phyloP scores from a whole-genome alignment of 2,113 vertebrate genomes.

The Odobenus rosmarus region DNA sequence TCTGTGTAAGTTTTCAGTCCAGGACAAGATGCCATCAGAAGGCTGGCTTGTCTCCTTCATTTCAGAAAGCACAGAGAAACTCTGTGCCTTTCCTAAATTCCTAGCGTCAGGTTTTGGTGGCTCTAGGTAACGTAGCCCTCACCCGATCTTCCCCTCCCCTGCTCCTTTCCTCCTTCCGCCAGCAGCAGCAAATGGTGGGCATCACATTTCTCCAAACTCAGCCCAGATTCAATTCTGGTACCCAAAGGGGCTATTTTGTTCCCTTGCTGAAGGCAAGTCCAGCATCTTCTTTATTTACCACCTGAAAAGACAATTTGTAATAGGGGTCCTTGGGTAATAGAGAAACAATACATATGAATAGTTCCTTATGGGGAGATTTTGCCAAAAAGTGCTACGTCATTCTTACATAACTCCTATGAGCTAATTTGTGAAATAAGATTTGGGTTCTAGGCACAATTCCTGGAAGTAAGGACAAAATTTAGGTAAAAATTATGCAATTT shows the following conservation, averaged over 20 bases:
- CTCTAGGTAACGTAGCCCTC: not conserved
- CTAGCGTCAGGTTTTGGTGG: not conserved
- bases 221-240: not conserved
- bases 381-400: not conserved
- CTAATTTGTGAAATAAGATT: constrained; percentile 34
- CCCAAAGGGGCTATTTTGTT: not conserved
- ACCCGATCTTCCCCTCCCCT: not conserved
- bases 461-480: constrained; percentile 34
- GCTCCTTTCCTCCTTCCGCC: not conserved
- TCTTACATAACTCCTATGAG: not conserved
- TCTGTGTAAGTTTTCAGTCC: not conserved
- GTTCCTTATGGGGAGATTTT: not conserved
- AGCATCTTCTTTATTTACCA: not conserved
- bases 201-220: not conserved
- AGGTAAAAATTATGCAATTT: constrained; percentile 32
- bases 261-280: not conserved
- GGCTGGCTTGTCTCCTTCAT: not conserved
- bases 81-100: not conserved
- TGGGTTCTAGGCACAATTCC: not conserved
- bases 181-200: not conserved
- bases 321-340: not conserved
- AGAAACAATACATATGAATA: not conserved
- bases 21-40: not conserved
- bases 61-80: not conserved
- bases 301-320: not conserved